Evolutionary conservation across 2,888 invertebrate genomes (phyloP), one percentile per base, ranked within the genome.

Genomic region (Cabera pusaria): DNA sequence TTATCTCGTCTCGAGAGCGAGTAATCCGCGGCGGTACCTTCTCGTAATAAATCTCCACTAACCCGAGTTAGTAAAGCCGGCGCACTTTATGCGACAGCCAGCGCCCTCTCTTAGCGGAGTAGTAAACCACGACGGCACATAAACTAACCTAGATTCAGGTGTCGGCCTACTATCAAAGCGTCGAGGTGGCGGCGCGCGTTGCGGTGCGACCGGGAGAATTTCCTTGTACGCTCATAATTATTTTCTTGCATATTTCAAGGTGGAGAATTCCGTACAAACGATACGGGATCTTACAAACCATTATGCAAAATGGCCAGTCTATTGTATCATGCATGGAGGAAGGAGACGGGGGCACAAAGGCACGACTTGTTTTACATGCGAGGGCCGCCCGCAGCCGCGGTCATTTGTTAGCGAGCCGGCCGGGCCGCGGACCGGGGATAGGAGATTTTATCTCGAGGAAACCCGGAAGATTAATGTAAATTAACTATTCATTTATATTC

Each of bases 61-160:
- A 17, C 21, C 11, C 5, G 11, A 20, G 31, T 19, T 11, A 29
- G 24, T 29, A 32, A 23, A 33, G 12, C 18, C 3, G 21, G 11
- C 9, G 6, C 20, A 27, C 12, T 28, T 32, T 33, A 32, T 22
- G 31, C 7, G 38, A 33, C 39, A 33, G 31, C 31, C 9, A 18
- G 39, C 24, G 33, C 33, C 33, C 27, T 34, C 39, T 40, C 23
- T 28, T 28, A 20, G 33, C 9, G 33, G 3, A 16, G 28, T 8
- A 23, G 33, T 40, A 28, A 28, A 33, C 33, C 22, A 20, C 22
- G 12, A 3, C 1, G 27, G 14, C 12, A 17, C 22, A 10, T 26
- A 18, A 33, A 33, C 27, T 19, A 22, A 27, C 16, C 11, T 8
- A 10, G n/a, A n/a, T n/a, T n/a, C n/a, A n/a, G n/a, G n/a, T n/a